A percentile compares a stretch with the other conserved stretches of the same genome.
Conservation (phyloP, 2,888 invertebrate genomes). For the Empis livida region DNA sequence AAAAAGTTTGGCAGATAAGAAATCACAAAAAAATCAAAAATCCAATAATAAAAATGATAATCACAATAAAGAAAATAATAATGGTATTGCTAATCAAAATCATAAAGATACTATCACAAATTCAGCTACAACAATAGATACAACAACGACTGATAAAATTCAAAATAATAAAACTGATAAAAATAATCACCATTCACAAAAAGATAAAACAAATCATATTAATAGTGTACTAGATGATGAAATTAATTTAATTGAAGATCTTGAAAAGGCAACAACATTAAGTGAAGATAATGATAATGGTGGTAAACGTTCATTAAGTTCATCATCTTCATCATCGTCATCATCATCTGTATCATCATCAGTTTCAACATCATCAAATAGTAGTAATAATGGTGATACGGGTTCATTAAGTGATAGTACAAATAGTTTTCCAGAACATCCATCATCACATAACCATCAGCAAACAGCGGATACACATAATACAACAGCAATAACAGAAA, state of each 20-base stretch:
- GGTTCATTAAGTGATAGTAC: slow-evolving; percentile 22
- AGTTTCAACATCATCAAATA: slow-evolving; percentile 8
- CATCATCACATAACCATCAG: slow-evolving; percentile 2
- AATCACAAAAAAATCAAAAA: slow-evolving; percentile 15
- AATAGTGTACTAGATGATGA: slow-evolving; percentile 18
- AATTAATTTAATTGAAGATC: slow-evolving; percentile 20
- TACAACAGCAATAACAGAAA: slow-evolving; percentile 1
- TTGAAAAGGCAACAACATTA: slow-evolving; percentile 15
- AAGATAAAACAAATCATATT: slow-evolving; percentile 21
- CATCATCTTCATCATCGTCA: neutral
- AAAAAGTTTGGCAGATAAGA: slow-evolving; percentile 13
- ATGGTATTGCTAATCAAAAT: slow-evolving; percentile 9
- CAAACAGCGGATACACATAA: slow-evolving; percentile 7
- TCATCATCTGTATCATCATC: neutral
- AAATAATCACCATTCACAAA: slow-evolving; percentile 34
- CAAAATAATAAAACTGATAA: slow-evolving; percentile 23
- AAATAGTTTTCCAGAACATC: slow-evolving; percentile 25
- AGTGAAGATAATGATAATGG: slow-evolving; percentile 13
- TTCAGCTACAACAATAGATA: slow-evolving; percentile 37
- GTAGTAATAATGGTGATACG: slow-evolving; percentile 18
- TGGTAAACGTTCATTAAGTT: slow-evolving; percentile 16
- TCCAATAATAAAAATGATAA: neutral
- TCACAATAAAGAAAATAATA: slow-evolving; percentile 9
- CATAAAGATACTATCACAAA: slow-evolving; percentile 1
- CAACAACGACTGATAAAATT: slow-evolving; percentile 32